Evolutionary conservation across 2,113 vertebrate genomes (phyloP).

Genomic region (Rallus limicola): DNA sequence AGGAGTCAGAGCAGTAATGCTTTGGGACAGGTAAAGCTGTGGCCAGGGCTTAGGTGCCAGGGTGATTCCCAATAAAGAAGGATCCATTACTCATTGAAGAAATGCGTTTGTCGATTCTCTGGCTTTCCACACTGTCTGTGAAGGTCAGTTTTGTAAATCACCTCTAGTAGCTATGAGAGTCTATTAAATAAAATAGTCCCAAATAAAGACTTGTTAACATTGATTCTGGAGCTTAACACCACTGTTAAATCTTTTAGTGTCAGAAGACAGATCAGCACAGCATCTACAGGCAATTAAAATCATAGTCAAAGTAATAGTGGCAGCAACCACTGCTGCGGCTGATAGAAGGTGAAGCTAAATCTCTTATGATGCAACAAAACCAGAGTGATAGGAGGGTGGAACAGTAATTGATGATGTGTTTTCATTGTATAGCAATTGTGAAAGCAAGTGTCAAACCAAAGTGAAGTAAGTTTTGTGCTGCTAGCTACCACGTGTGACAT

Average conservation of each 20-base stretch:
- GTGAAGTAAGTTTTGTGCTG: not conserved
- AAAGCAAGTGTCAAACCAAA: not conserved
- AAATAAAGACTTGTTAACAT: conserved; percentile 38
- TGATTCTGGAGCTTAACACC: not conserved
- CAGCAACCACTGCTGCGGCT: not conserved
- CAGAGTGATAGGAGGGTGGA: not conserved
- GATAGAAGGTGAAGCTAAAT: not conserved
- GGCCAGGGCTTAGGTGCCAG: not conserved
- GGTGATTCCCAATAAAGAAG: not conserved
- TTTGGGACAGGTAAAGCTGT: not conserved
- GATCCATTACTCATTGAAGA: not conserved
- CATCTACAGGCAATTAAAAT: conserved; percentile 39
- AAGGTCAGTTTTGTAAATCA: conserved; percentile 22
- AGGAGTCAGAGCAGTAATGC: not conserved
- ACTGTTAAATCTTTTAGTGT: not conserved
- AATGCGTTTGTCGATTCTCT: not conserved
- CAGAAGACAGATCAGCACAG: not conserved
- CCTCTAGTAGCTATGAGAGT: not conserved
- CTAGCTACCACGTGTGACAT: not conserved
- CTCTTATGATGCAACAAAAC: not conserved
- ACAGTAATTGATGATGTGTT: not conserved
- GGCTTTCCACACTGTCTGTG: not conserved
- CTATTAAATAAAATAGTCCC: conserved; percentile 17
- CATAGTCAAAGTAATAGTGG: not conserved
- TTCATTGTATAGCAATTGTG: not conserved